Base-by-base conservation (phyloP, 37 sponge, comb jelly and placozoan genomes). In the Cliona cf. orientalis region DNA sequence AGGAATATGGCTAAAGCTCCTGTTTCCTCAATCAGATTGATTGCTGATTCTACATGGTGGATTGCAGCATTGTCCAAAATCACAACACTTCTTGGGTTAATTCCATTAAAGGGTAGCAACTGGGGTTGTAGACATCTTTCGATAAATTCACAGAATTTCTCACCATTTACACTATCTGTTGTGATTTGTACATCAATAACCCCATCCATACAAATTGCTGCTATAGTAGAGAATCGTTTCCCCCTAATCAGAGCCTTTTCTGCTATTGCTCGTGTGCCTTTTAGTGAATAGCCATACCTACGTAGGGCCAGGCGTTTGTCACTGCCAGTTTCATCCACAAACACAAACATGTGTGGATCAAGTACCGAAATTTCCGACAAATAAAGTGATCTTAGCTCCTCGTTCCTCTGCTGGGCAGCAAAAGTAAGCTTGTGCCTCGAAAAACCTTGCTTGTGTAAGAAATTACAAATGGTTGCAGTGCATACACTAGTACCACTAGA, bases 281-380 rank as follows among this genome's bases (percentile, higher is more conserved):
- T 57, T 7, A 75, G 57, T 3, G 76, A 57, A 58, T 75, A 59
- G 0, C 76, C 76, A 75, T 38, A 75, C 4, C 36, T 64, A 3
- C 66, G 79, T 1, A 66, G 53, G 39, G 67, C 17, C 5, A 21
- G 11, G 7, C 66, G 67, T 41, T 34, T 64, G 67, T 78, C 67
- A 12, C 46, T 32, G 5, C 79, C 79, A 65, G 79, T 66, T 78
- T 78, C 79, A 66, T 78, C 79, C 26, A 66, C 66, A 42, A 78
- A 65, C 3, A 78, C 42, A 9, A 78, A 28, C 67, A 66, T 78
- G 19, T 78, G 31, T n/a, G 79, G 67, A 12, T 78, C 4, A 7
- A 45, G 33, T 28, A 33, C 37, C 12, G 79, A 78, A 9, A 78
- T 45, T 17, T 78, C 45, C 21, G 25, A 21, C 45, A n/a, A n/a